Evolutionary conservation across 1,140 invertebrate species (phyloP), one percentile per base, ranked within the genome.

Genomic region (Dreissena rostriformis): DNA sequence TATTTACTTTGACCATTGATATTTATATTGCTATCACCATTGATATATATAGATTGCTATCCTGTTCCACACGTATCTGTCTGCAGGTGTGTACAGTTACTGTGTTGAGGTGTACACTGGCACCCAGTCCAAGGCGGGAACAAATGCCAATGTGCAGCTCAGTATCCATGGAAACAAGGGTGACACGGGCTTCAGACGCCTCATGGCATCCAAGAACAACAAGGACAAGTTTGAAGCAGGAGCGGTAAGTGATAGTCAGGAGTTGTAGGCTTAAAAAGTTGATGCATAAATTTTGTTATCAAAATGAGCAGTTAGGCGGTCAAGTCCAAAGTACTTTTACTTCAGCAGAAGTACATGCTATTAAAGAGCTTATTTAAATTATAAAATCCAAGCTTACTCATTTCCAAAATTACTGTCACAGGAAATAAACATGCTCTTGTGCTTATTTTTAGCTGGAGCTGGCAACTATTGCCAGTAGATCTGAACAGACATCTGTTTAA

Each of bases 71-170:
- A 17, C 28, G 8, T n/a, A 52, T 72, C 73, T n/a, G n/a, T n/a
- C n/a, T n/a, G 65, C 71, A 82, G 80, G 15, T 15, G 53, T 74
- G 22, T 74, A 51, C 80, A 55, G 70, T 53, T 84, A 84, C 57
- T 29, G 28, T 53, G 79, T 92, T 39, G 77, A 87, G 74, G 84
- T 90, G 14, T 75, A 88, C 55, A 92, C 91, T 26, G 90, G 91
- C 57, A 53, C 66, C 28, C 39, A 86, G 28, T 65, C 73, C 8
- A 85, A 82, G n/a, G 86, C 90, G 39, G 85, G 86, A 12, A 88
- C 90, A 51, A 88, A 88, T 65, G 88, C 90, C 55, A 85, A 85
- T 65, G 88, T 92, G 22, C 91, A 75, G 66, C 66, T 92, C 26
- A 76, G 76, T 55, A 74, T 91, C 19, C 82, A 82, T 86, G 90